Evolutionary conservation across 2,113 vertebrate species (phyloP).

Genomic region (Grus americana): DNA sequence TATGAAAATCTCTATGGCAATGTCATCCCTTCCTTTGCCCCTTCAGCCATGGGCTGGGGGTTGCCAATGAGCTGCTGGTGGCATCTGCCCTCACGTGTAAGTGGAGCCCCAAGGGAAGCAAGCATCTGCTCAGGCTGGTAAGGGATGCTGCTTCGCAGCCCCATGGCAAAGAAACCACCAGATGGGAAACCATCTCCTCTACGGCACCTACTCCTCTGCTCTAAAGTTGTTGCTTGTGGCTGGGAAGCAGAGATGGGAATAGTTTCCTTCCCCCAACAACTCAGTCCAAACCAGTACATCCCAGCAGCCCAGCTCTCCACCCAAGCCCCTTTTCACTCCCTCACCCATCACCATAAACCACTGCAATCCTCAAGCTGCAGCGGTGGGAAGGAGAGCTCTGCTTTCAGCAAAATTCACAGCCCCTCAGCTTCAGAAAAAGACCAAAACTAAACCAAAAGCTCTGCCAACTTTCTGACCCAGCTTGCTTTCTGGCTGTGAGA

Average conservation of each 20-base stretch:
- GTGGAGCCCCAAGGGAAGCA: background rate
- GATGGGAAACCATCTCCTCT: background rate
- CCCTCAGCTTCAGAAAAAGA: background rate
- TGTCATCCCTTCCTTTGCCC: background rate
- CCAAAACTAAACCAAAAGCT: background rate
- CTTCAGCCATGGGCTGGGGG: background rate
- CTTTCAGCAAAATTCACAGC: background rate
- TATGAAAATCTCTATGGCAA: background rate
- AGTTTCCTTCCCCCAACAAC: fast-evolving
- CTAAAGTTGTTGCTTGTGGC: background rate
- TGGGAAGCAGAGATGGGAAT: background rate
- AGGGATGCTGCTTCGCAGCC: background rate
- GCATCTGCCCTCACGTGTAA: background rate
- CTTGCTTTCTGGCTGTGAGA: background rate
- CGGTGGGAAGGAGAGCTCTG: background rate
- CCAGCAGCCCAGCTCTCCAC: background rate
- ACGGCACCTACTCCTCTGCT: background rate
- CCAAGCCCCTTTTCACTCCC: background rate
- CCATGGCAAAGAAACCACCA: background rate
- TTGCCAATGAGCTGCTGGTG: background rate
- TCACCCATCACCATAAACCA: background rate
- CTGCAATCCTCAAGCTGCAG: background rate
- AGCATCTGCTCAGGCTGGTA: background rate
- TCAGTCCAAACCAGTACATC: too few relatives aligned
- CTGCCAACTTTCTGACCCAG: background rate